Conservation (phyloP, 2,797 vertebrate species). For the Pseudochirops corinnae region DNA sequence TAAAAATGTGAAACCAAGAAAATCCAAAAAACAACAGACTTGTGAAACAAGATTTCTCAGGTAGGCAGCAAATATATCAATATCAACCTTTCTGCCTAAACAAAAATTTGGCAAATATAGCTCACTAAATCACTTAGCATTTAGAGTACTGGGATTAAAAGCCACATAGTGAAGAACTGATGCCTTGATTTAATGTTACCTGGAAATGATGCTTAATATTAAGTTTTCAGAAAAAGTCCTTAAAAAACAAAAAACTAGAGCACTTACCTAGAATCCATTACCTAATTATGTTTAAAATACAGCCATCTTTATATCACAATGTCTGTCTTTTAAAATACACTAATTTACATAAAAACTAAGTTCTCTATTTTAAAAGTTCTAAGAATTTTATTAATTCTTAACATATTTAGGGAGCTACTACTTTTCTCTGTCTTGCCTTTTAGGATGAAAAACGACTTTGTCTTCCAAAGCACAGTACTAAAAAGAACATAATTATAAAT, state of each 20-base stretch:
- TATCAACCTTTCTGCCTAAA: conserved; percentile 32
- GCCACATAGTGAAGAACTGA: background rate
- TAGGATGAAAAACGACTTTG: conserved; percentile 40
- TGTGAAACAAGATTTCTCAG: conserved; percentile 33
- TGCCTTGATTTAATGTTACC: background rate
- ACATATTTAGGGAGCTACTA: conserved; percentile 22
- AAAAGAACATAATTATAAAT: conserved; percentile 30
- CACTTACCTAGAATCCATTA: background rate
- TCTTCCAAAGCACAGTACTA: conserved; percentile 37
- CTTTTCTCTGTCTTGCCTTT: conserved; percentile 41
- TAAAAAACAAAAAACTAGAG: conserved; percentile 22
- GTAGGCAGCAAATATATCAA: conserved; percentile 16
- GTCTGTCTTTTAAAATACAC: background rate
- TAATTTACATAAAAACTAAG: conserved; percentile 27
- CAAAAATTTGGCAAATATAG: conserved; percentile 40
- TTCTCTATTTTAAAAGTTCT: conserved; percentile 22
- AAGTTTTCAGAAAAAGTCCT: background rate
- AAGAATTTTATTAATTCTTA: conserved; percentile 56
- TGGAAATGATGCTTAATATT: conserved; percentile 15
- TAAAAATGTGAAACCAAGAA: background rate
- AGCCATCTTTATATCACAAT: background rate
- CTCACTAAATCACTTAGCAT: conserved; percentile 37
- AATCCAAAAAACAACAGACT: background rate
- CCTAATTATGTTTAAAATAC: background rate
- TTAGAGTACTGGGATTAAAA: conserved; percentile 33